Evolutionary conservation across 2,888 invertebrate species (phyloP), one percentile per base, ranked within the genome.

Genomic region (Epinotia ramella): DNA sequence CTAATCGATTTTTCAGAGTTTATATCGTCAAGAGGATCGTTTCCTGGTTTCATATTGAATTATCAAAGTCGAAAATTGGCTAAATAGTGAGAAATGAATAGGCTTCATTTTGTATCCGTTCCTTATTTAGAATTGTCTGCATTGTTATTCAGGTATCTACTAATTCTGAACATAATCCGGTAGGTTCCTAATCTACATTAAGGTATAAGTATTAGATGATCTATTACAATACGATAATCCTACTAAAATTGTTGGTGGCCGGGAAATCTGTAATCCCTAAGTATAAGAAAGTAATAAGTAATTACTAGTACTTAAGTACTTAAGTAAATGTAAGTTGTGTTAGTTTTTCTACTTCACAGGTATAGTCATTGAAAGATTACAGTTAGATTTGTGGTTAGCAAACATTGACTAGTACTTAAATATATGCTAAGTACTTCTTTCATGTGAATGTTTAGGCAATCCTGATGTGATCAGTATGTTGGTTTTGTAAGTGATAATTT

Each of bases 401-500:
- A 67, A 57, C 16, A 57, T 67, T 67, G n/a, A 57, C 33, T 62
- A 33, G 7, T 33, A 16, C n/a, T 57, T 57, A 33, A 4, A 67
- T 56, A 18, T 20, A 18, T 67, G 67, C 68, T 68, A 68, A 68
- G 57, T 44, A 11, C 7, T 57, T 57, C 13, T 68, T 69, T 60
- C 24, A 59, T 59, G 44, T 20, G 16, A 40, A 57, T 59, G 11
- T 68, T 68, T 13, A 16, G 44, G 20, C 53, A 44, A 59, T 56
- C 11, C 12, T 24, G 53, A 67, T 59, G 44, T 40, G 20, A 18
- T 56, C 44, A 20, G 20, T 57, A 44, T 24, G 68, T 59, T 57
- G 20, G 68, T 44, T 67, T 59, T 44, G 68, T 24, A 24, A 44
- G 33, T 24, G 68, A 20, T 46, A 68, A 68, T 59, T 46, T 69